Base-by-base conservation (phyloP, 1,140 invertebrate species). In the Pectinophora gossypiella region DNA sequence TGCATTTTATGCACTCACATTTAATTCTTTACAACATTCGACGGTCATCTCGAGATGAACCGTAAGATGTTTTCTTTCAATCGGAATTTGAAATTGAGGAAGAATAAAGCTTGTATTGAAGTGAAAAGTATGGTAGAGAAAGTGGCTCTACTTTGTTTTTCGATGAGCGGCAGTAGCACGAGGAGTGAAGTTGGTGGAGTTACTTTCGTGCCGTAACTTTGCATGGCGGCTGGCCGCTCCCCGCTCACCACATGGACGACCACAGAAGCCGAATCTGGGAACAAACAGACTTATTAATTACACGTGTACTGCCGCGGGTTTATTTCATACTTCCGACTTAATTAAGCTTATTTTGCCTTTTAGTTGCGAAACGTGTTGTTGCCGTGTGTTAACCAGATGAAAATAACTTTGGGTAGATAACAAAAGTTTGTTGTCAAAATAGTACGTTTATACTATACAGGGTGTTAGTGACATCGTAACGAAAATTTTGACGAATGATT, bases 191-290 rank as follows among this genome's bases (percentile, higher is more conserved):
- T 23, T 1, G 68, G 75, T 57, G 83, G 88, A 71, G 79, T 74
- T 70, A 80, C 45, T 59, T 64, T 68, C 12, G 55, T 86, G 61
- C 81, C 90, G 64, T 81, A 90, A 80, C 90, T 90, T 70, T 94
- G 93, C 93, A 94, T 94, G 36, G 93, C 93, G 9, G 92, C 93
- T 40, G 93, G 93, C 71, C 93, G 90, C 77, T 94, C 93, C 1
- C 92, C 92, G 56, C 91, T 91, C 58, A 92, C 88, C 51, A 92
- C 91, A 63, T 92, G 91, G 16, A 92, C 91, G 48, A 92, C 85
- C 52, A 92, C 91, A 35, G 91, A 92, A 42, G 91, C 91, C 19
- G 91, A 91, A 84, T 92, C 91, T 91, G 72, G 52, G 38, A 56
- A 27, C 10, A 51, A 32, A n/a, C 10, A 6, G 9, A 46, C 15